Evolutionary conservation across 1,140 invertebrate species (phyloP).

Genomic region (Drosophila jambulina): DNA sequence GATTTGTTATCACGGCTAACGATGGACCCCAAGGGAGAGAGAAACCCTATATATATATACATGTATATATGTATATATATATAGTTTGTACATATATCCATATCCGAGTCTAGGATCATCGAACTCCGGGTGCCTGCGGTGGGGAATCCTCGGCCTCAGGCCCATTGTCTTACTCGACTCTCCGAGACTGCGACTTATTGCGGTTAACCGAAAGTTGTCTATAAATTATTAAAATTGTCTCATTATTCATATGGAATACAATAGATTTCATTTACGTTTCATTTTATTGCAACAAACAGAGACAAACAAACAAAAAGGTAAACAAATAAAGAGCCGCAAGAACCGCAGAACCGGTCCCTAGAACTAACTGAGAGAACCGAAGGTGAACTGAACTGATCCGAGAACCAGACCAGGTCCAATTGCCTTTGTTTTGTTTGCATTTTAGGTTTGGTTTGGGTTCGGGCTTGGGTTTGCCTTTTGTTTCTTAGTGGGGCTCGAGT

Average conservation of each 20-base stretch:
- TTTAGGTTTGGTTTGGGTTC: conserved; percentile 14
- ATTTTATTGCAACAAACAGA: conserved; percentile 81
- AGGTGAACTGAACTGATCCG: conserved; percentile 47
- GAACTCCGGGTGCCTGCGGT: conserved; percentile 62
- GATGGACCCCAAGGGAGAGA: conserved; percentile 31
- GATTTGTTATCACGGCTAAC: conserved; percentile 75
- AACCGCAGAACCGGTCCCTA: conserved; percentile 46
- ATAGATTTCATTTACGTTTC: conserved; percentile 83
- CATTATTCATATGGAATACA: conserved; percentile 84
- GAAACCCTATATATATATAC: conserved; percentile 53
- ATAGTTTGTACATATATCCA: conserved; percentile 34
- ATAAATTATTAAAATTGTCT: conserved; percentile 85
- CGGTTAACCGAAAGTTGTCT: conserved; percentile 83
- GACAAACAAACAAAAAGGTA: conserved; percentile 3
- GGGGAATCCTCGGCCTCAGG: conserved; percentile 8
- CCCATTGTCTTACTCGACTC: conserved; percentile 38
- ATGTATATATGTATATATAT: not conserved
- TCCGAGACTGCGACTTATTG: conserved; percentile 23
- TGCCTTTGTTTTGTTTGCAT: conserved; percentile 61
- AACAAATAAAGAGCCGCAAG: conserved; percentile 25
- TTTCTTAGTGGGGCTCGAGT: conserved; percentile 30
- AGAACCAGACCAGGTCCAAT: conserved; percentile 69
- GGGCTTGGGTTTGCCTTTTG: conserved; percentile 11
- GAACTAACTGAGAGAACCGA: conserved; percentile 19
- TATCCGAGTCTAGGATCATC: conserved; percentile 77